Evolutionary conservation across 2,797 vertebrate species (phyloP).

Genomic region (Dromococcyx pavoninus): DNA sequence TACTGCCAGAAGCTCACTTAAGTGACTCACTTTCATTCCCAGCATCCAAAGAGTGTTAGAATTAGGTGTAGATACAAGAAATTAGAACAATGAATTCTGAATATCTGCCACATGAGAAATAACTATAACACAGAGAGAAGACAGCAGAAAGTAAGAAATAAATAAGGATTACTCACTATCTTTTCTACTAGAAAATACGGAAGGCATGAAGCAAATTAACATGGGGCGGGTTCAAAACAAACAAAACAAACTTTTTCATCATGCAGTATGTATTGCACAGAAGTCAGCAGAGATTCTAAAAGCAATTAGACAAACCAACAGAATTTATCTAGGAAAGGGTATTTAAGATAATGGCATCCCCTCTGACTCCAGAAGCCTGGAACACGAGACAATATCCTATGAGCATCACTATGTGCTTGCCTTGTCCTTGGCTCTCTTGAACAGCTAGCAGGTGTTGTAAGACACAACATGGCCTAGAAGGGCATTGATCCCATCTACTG

Average conservation of each 20-base stretch:
- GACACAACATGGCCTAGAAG: not conserved
- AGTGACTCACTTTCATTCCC: not conserved
- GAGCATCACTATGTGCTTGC: not conserved
- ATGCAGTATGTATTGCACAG: not conserved
- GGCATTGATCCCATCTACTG: not conserved
- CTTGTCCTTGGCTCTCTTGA: not conserved
- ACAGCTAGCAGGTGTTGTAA: not conserved
- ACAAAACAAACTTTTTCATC: not conserved
- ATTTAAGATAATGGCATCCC: not conserved
- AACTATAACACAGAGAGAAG: not conserved
- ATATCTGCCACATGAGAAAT: not conserved
- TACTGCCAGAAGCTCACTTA: conserved; percentile 1
- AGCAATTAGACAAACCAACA: not conserved
- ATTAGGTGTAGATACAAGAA: not conserved
- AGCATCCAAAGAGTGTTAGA: not conserved
- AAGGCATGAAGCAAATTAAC: not conserved
- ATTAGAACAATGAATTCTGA: not conserved
- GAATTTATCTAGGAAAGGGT: not conserved
- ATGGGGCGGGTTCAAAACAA: not conserved
- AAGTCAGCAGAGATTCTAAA: not conserved
- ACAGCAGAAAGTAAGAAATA: not conserved
- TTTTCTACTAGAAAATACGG: not conserved
- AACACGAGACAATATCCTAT: not conserved
- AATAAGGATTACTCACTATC: not conserved
- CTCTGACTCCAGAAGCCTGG: not conserved